Conservation (phyloP, 2,888 invertebrate species). For the Aporophyla lueneburgensis region DNA sequence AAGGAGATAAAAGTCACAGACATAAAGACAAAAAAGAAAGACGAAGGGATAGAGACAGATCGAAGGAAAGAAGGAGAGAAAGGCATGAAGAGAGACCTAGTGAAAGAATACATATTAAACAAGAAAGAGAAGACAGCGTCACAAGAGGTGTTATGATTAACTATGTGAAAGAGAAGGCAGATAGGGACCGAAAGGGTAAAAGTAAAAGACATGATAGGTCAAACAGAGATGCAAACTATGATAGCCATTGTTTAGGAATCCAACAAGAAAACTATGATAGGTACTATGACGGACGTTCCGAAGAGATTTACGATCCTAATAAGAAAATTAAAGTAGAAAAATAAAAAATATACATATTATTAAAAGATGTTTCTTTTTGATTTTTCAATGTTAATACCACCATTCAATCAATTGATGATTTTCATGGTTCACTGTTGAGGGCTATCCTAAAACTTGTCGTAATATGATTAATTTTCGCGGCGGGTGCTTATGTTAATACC, state of each 20-base stretch:
- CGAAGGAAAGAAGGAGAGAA: slow-evolving; percentile 35
- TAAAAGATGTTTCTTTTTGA: neutral
- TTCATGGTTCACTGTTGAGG: neutral
- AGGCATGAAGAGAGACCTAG: slow-evolving; percentile 19
- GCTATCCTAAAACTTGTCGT: neutral
- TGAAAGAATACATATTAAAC: slow-evolving; percentile 22
- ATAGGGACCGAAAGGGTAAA: slow-evolving; percentile 9
- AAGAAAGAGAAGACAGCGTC: slow-evolving; percentile 30
- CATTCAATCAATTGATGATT: neutral
- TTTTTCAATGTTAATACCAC: neutral
- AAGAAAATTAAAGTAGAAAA: slow-evolving; percentile 49
- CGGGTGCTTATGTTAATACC: no score
- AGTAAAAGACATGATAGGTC: slow-evolving; percentile 14
- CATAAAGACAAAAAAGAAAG: slow-evolving; percentile 40
- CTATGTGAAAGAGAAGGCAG: neutral
- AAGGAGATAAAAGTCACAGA: slow-evolving; percentile 26
- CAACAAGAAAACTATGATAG: slow-evolving; percentile 42
- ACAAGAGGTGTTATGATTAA: slow-evolving; percentile 2
- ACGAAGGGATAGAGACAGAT: slow-evolving; percentile 36
- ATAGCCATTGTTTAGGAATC: neutral
- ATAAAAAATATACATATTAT: slow-evolving; percentile 21
- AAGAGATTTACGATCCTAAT: slow-evolving; percentile 44
- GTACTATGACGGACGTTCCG: slow-evolving; percentile 29
- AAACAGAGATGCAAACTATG: slow-evolving; percentile 12
- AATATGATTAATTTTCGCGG: neutral